Evolutionary conservation across 2,797 vertebrate species (phyloP).

Genomic region (Denticeps clupeoides): DNA sequence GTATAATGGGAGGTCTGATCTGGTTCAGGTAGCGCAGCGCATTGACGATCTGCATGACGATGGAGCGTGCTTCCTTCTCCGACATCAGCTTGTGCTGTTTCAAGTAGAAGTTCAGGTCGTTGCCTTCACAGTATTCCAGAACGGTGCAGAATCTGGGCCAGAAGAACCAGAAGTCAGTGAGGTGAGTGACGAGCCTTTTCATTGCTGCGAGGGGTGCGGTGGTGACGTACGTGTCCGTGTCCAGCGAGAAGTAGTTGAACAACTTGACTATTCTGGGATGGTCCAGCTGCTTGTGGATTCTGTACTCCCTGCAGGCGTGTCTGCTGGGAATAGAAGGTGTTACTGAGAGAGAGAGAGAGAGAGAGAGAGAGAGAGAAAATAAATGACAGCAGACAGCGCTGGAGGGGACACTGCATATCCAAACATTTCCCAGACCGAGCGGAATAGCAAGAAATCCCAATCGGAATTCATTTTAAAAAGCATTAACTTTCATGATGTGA

Average conservation of each 20-base stretch:
- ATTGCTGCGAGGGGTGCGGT: too few species aligned
- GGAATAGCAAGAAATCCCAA: constrained; percentile 26
- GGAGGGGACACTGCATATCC: constrained; percentile 17
- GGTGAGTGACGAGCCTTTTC: not conserved
- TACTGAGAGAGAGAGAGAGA: constrained; percentile 17
- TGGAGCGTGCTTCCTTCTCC: constrained; percentile 97
- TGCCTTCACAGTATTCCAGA: constrained; percentile 98
- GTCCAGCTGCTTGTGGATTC: constrained; percentile 99
- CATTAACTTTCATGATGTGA: not conserved
- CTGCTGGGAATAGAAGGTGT: constrained; percentile 44
- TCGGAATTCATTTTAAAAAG: not conserved
- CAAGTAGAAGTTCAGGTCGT: constrained; percentile 99
- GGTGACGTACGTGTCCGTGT: constrained; percentile 92
- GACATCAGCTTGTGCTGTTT: constrained; percentile 99
- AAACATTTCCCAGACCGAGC: constrained; percentile 18
- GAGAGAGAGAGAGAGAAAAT: not conserved
- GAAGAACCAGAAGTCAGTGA: not conserved
- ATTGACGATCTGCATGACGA: constrained; percentile 99
- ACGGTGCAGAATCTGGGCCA: constrained; percentile 89
- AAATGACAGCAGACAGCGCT: not conserved
- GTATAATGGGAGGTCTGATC: constrained; percentile 98
- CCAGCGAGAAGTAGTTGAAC: constrained; percentile 98
- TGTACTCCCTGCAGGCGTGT: constrained; percentile 97
- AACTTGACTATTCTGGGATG: constrained; percentile 98
- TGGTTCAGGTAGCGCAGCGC: constrained; percentile 98